Conservation (phyloP, 2,113 vertebrate genomes). For the Mormyrus lacerda region DNA sequence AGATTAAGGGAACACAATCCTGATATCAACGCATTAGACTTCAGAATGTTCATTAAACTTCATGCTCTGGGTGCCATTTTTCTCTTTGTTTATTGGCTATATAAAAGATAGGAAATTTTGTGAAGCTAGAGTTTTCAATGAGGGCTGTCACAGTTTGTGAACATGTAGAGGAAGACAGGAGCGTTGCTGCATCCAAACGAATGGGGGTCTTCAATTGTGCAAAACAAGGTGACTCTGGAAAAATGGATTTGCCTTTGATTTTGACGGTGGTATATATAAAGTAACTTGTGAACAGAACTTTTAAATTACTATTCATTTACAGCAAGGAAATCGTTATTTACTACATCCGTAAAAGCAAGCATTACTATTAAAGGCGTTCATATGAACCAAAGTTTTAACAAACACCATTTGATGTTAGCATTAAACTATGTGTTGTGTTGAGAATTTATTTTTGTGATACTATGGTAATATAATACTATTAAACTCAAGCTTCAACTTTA, state of each 20-base stretch:
- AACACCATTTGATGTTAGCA: background rate
- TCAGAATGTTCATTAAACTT: background rate
- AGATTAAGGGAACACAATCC: slow-evolving; percentile 54
- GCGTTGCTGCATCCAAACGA: background rate
- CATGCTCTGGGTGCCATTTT: background rate
- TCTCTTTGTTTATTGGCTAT: background rate
- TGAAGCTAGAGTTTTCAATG: background rate
- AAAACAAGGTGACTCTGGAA: background rate
- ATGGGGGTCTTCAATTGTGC: background rate
- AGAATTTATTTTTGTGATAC: background rate
- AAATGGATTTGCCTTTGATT: background rate
- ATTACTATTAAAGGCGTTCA: background rate
- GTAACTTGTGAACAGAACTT: background rate
- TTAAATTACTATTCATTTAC: background rate
- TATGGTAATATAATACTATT: no score
- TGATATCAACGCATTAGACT: slow-evolving; percentile 27
- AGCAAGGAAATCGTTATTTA: background rate
- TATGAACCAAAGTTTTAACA: background rate
- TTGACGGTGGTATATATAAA: background rate
- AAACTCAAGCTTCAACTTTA: background rate
- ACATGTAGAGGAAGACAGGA: background rate
- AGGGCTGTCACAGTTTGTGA: background rate
- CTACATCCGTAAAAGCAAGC: background rate
- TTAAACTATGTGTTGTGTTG: background rate
- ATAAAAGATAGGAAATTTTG: background rate